A percentile compares a stretch with the other conserved stretches of the same genome.
Conservation (phyloP, 2,888 invertebrate genomes). For the Orchestes rusci region DNA sequence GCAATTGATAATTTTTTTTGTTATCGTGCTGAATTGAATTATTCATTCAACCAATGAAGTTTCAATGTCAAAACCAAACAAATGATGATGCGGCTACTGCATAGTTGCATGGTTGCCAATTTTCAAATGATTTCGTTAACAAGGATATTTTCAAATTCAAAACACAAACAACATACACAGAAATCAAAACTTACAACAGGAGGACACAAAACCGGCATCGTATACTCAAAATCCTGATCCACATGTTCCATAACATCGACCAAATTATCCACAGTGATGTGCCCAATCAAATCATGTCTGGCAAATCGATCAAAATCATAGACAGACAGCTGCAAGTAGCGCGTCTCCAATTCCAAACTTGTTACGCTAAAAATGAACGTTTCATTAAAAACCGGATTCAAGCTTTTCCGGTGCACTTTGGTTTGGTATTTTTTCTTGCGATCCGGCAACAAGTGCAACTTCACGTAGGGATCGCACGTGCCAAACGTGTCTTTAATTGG, state of each 20-base stretch:
- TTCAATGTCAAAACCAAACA: too few relatives aligned
- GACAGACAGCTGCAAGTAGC: slow-evolving; percentile 77
- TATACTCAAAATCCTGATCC: slow-evolving; percentile 75
- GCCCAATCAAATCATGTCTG: slow-evolving; percentile 79
- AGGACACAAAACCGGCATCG: slow-evolving; percentile 75
- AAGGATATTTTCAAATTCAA: too few relatives aligned
- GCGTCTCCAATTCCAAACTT: slow-evolving; percentile 65
- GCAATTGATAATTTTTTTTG: too few relatives aligned
- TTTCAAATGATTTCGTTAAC: too few relatives aligned
- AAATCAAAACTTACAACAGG: slow-evolving; percentile 62
- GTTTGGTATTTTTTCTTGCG: slow-evolving; percentile 82
- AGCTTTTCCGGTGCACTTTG: slow-evolving; percentile 72
- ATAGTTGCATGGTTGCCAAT: too few relatives aligned
- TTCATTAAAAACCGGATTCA: slow-evolving; percentile 78
- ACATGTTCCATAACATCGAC: slow-evolving; percentile 70
- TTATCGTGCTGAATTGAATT: too few relatives aligned
- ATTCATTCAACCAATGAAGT: too few relatives aligned
- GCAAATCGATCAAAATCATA: slow-evolving; percentile 88
- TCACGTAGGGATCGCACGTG: slow-evolving; percentile 83
- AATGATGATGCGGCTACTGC: too few relatives aligned
- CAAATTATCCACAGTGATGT: slow-evolving; percentile 72
- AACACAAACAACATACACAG: too few relatives aligned
- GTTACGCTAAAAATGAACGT: slow-evolving; percentile 76
- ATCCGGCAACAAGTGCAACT: slow-evolving; percentile 76
- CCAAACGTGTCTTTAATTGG: slow-evolving; percentile 78